A percentile compares a stretch with the other conserved stretches of the same genome.
These are phyloP conservation scores for Acanthochromis polyacanthus DNA, from an alignment of 2,113 vertebrate genomes.

Conservation along the genomic window DNA sequence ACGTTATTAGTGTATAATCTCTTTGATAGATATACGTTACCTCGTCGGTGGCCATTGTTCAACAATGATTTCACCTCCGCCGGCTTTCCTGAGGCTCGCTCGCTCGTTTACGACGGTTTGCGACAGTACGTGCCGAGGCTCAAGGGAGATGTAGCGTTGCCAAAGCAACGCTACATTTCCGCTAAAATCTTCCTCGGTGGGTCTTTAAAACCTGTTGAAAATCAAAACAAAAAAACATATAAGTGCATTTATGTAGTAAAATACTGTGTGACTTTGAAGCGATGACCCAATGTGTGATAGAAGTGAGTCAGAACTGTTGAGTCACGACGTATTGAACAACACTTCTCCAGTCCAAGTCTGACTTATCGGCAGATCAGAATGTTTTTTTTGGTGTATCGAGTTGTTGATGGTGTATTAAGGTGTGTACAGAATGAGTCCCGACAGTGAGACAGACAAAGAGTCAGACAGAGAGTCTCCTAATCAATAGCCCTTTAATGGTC, in stretches of 20 bases:
- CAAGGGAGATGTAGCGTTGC: too few relatives aligned
- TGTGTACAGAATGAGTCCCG: conserved; percentile 25
- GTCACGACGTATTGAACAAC: conserved; percentile 17
- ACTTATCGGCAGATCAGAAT: conserved; percentile 12
- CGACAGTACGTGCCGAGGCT: too few relatives aligned
- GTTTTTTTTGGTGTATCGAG: conserved; percentile 14
- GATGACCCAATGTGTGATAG: background rate
- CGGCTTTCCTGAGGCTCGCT: too few relatives aligned
- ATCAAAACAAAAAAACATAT: background rate
- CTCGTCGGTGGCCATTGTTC: too few relatives aligned
- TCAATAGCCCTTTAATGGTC: conserved; percentile 67
- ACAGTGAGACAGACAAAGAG: conserved; percentile 55
- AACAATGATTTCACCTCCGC: too few relatives aligned
- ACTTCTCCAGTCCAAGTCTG: background rate
- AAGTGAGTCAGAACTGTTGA: background rate
- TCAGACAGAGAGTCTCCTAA: conserved; percentile 64
- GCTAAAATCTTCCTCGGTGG: too few relatives aligned
- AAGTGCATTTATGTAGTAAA: background rate
- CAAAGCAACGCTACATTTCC: too few relatives aligned
- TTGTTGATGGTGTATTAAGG: conserved; percentile 27
- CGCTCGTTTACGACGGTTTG: too few relatives aligned
- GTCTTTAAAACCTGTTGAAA: background rate
- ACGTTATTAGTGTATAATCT: too few relatives aligned
- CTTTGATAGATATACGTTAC: too few relatives aligned
- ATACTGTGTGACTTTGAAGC: background rate